These are phyloP conservation scores for Tipula unca DNA, from an alignment of 2,888 invertebrate species.

Conservation along the genomic window DNA sequence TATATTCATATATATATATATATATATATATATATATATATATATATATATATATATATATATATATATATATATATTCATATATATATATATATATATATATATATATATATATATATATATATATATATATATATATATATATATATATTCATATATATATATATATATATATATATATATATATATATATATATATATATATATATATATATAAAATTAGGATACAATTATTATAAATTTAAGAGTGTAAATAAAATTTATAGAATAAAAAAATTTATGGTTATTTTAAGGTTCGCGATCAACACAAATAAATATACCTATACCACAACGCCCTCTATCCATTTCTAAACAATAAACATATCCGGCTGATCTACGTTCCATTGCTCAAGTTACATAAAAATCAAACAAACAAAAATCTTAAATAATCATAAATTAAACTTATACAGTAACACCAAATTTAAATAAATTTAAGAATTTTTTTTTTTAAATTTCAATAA, in stretches of 20 bases:
- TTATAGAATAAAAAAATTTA: not conserved
- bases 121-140: not conserved
- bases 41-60: no score
- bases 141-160: not conserved
- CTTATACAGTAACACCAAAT: not conserved
- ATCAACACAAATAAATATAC: not conserved
- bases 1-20: not conserved
- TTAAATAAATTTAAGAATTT: not conserved
- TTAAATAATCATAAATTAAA: conserved; percentile 14
- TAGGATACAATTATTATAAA: not conserved
- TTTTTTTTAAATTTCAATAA: not conserved
- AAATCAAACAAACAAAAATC: not conserved
- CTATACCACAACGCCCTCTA: not conserved
- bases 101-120: not conserved
- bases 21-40: not conserved
- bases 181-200: not conserved
- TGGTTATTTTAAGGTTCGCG: not conserved
- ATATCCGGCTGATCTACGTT: not conserved
- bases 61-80: not conserved
- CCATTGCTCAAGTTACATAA: not conserved
- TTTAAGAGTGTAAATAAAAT: not conserved
- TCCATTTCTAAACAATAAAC: not conserved
- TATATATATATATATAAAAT: not conserved
- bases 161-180: not conserved
- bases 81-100: not conserved